phyloP scores from a whole-genome alignment of 2,113 vertebrate genomes.

The Caranx ignobilis region DNA sequence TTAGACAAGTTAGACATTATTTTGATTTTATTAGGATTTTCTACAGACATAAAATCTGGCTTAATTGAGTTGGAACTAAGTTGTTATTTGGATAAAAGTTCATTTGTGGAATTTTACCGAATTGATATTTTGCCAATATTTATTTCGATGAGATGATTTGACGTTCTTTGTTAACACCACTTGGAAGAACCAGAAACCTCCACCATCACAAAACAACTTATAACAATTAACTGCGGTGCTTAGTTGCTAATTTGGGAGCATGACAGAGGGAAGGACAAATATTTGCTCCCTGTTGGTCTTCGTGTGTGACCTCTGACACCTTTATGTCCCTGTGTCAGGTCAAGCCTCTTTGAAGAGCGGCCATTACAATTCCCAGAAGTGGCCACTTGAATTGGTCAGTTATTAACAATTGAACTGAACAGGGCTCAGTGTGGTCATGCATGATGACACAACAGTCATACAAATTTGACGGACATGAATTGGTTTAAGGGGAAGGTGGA shows the following conservation, averaged over 20 bases:
- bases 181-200: background rate
- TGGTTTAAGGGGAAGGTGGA: background rate
- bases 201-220: background rate
- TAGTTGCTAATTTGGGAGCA: constrained; percentile 42
- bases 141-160: background rate
- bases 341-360: constrained; percentile 68
- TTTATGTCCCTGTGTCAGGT: constrained; percentile 59
- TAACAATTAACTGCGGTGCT: background rate
- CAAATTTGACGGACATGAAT: constrained; percentile 31
- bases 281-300: constrained; percentile 65
- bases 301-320: constrained; percentile 71
- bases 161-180: background rate
- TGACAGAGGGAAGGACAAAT: constrained; percentile 54
- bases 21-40: background rate
- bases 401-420: constrained; percentile 59
- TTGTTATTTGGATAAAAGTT: background rate
- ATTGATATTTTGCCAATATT: background rate
- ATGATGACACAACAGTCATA: constrained; percentile 16
- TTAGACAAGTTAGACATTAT: background rate
- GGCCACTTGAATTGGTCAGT: constrained; percentile 76
- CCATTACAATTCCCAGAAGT: constrained; percentile 79
- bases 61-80: background rate
- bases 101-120: background rate
- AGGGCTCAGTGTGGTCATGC: constrained; percentile 33
- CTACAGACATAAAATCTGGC: background rate